Evolutionary conservation across 2,888 invertebrate genomes (phyloP).

Genomic region (Neoaliturus tenellus): DNA sequence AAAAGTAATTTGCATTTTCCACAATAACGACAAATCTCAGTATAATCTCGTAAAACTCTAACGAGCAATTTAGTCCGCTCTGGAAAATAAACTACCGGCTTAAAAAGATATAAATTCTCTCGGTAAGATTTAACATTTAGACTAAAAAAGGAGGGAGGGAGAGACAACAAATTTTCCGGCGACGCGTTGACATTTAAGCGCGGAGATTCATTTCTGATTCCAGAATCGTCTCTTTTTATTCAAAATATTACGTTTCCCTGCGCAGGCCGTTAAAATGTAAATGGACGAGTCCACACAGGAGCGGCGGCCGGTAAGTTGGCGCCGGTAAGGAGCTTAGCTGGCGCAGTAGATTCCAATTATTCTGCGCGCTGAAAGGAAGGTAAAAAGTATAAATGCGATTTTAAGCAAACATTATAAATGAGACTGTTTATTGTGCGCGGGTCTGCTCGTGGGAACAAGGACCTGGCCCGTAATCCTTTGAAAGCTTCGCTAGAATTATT

Average conservation of each 20-base stretch:
- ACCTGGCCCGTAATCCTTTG: conserved; percentile 45
- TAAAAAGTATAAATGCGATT: conserved; percentile 52
- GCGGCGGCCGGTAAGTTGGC: conserved; percentile 21
- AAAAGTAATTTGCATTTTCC: conserved; percentile 14
- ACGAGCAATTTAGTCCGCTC: conserved; percentile 1
- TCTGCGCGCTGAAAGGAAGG: conserved; percentile 44
- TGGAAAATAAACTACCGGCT: conserved; percentile 19
- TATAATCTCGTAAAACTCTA: conserved; percentile 33
- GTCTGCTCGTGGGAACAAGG: conserved; percentile 39
- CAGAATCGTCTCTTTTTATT: conserved; percentile 46
- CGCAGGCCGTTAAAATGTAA: conserved; percentile 42
- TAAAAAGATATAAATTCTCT: conserved; percentile 36
- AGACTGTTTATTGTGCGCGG: conserved; percentile 34
- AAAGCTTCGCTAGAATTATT: conserved; percentile 51
- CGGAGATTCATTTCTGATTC: conserved; percentile 50
- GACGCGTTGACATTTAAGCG: conserved; percentile 48
- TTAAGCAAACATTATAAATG: conserved; percentile 53
- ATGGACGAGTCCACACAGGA: not conserved
- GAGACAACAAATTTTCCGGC: conserved; percentile 35
- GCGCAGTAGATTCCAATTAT: conserved; percentile 50
- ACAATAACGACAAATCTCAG: conserved; percentile 17
- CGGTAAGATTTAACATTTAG: conserved; percentile 48
- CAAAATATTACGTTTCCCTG: conserved; percentile 39
- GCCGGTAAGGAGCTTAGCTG: conserved; percentile 40
- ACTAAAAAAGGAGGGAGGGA: conserved; percentile 19